Evolutionary conservation across 1,140 invertebrate species (phyloP).

Genomic region (Drosophila aff.): DNA sequence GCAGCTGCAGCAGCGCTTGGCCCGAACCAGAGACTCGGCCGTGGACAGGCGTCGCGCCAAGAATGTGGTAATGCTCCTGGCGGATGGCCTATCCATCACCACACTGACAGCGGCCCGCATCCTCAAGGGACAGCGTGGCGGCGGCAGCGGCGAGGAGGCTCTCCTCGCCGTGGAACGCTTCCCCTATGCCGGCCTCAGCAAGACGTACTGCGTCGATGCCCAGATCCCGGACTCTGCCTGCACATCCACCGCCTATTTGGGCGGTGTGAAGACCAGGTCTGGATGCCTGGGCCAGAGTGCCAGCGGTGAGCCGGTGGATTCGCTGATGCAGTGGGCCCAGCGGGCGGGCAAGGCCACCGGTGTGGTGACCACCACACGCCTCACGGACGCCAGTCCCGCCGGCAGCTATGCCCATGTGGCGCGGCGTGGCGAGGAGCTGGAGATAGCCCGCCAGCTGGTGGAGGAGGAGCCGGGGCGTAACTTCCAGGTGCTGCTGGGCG

Average conservation of each 20-base stretch:
- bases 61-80: slow-evolving; percentile 91
- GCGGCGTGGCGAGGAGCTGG: slow-evolving; percentile 90
- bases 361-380: slow-evolving; percentile 75
- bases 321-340: slow-evolving; percentile 93
- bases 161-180: slow-evolving; percentile 91
- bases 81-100: slow-evolving; percentile 91
- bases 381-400: slow-evolving; percentile 79
- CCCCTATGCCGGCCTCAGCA: slow-evolving; percentile 89
- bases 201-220: slow-evolving; percentile 89
- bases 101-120: slow-evolving; percentile 90
- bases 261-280: slow-evolving; percentile 90
- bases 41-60: slow-evolving; percentile 86
- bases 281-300: slow-evolving; percentile 88
- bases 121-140: slow-evolving; percentile 87
- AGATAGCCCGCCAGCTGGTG: slow-evolving; percentile 88
- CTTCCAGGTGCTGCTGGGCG: slow-evolving; percentile 89
- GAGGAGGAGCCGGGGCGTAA: slow-evolving; percentile 86
- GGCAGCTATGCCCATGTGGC: slow-evolving; percentile 86
- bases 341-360: slow-evolving; percentile 87
- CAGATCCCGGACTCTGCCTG: slow-evolving; percentile 93
- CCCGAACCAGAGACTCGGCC: not conserved
- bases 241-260: slow-evolving; percentile 89
- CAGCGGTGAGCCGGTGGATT: slow-evolving; percentile 87
- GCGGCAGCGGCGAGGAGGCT: slow-evolving; percentile 88
- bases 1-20: slow-evolving; percentile 48